These are phyloP conservation scores for Patagioenas fasciata DNA, from an alignment of 2,113 vertebrate genomes.

Conservation along the genomic window DNA sequence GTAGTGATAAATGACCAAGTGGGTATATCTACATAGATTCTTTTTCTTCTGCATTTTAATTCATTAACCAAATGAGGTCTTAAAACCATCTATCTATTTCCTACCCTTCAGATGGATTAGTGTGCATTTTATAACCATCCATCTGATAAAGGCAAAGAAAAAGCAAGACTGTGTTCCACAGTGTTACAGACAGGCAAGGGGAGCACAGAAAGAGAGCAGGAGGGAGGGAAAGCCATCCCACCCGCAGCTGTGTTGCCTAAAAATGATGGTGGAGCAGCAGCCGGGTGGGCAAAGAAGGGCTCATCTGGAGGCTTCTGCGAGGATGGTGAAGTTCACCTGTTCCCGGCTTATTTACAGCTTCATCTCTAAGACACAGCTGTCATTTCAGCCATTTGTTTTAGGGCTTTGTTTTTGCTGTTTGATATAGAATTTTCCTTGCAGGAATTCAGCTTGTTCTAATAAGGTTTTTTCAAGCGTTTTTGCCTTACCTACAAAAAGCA, in stretches of 20 bases:
- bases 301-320: neutral
- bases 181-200: neutral
- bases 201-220: neutral
- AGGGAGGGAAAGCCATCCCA: neutral
- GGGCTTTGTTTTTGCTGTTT: neutral
- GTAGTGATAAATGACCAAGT: conserved; percentile 56
- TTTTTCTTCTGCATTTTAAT: conserved; percentile 63
- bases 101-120: conserved; percentile 50
- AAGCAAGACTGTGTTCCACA: neutral
- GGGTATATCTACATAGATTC: conserved; percentile 7
- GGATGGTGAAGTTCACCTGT: neutral
- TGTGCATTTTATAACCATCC: conserved; percentile 26
- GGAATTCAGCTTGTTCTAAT: neutral
- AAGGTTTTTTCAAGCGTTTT: neutral
- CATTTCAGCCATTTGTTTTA: neutral
- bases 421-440: neutral
- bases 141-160: conserved; percentile 31
- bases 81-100: conserved; percentile 51
- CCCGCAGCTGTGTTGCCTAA: neutral
- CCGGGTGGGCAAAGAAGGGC: neutral
- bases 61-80: conserved; percentile 71
- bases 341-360: neutral
- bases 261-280: neutral
- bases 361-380: neutral
- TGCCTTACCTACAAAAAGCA: neutral